A percentile compares a stretch with the other conserved stretches of the same genome.
Evolutionary conservation across 2,797 vertebrate species (phyloP).

Genomic region (Picus viridis): DNA sequence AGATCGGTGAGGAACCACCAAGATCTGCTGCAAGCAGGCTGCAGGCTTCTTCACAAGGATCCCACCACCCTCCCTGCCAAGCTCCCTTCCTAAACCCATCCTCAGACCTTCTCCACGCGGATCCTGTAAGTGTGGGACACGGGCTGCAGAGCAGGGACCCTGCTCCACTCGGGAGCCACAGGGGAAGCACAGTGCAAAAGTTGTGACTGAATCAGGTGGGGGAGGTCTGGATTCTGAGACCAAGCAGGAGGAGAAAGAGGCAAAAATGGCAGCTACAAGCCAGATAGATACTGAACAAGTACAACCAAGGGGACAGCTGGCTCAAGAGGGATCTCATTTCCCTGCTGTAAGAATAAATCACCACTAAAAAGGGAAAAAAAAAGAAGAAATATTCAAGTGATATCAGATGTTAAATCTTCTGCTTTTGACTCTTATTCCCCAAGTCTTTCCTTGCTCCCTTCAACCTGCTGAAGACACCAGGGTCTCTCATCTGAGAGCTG

Average conservation of each 20-base stretch:
- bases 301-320: neutral
- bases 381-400: neutral
- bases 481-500: neutral
- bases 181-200: neutral
- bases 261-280: neutral
- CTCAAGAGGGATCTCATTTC: neutral
- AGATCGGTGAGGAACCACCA: neutral
- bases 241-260: neutral
- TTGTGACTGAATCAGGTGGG: neutral
- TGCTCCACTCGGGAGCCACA: neutral
- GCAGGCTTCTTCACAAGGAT: neutral
- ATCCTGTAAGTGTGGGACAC: accelerated
- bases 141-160: neutral
- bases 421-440: neutral
- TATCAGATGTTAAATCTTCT: neutral
- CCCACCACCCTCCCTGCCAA: neutral
- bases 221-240: neutral
- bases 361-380: neutral
- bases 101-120: neutral
- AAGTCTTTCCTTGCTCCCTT: neutral
- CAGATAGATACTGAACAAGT: neutral
- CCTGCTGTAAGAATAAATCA: neutral
- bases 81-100: neutral
- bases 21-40: neutral
- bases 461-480: neutral